phyloP scores from a whole-genome alignment of 1,140 invertebrate species.

The Drosophila pachea region DNA sequence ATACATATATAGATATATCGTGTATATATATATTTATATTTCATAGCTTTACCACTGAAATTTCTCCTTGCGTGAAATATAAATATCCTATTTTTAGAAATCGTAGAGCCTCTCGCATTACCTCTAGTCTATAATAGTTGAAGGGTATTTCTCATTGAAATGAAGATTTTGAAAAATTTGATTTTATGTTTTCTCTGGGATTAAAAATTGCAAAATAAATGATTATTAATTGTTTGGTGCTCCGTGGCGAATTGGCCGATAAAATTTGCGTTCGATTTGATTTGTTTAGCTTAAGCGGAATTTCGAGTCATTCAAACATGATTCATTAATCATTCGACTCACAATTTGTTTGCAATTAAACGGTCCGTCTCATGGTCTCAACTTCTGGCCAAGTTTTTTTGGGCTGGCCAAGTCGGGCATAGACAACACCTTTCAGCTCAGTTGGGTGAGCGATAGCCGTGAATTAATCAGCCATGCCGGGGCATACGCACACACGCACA shows the following conservation, averaged over 20 bases:
- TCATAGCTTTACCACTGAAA: background rate
- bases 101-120: no score
- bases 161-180: no score
- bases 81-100: no score
- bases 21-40: background rate
- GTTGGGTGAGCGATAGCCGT: conserved; percentile 18
- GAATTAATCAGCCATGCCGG: conserved; percentile 30
- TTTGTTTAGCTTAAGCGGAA: conserved; percentile 1
- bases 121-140: no score
- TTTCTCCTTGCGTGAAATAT: background rate
- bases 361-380: conserved; percentile 7
- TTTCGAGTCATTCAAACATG: background rate
- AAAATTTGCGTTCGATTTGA: conserved; percentile 1
- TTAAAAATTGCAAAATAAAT: background rate
- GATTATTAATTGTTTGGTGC: background rate
- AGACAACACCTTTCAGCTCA: conserved; percentile 15
- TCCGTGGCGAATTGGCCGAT: no score
- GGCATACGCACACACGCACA: background rate
- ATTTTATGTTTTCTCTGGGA: no score
- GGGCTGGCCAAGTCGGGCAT: background rate
- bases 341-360: conserved; percentile 19
- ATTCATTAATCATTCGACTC: conserved; percentile 34
- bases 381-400: background rate
- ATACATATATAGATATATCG: background rate
- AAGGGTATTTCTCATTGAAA: no score